Percentiles rank a stretch among this genome's conserved stretches.
Conservation (phyloP, 1,140 invertebrate species). For the Trichomalopsis sarcophagae region DNA sequence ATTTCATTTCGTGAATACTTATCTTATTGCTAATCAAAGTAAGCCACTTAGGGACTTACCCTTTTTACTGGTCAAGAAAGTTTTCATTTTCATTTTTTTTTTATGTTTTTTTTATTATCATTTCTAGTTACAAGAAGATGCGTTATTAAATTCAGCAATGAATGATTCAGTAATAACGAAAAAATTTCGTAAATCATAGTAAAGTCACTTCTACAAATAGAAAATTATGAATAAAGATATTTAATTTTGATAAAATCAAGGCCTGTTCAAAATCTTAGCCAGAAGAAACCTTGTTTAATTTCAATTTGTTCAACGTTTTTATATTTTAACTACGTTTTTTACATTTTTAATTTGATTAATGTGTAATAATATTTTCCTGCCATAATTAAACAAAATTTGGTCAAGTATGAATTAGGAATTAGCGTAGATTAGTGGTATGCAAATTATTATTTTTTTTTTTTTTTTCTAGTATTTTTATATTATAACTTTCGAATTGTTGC, state of each 20-base stretch:
- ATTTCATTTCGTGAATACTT: not conserved
- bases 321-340: not conserved
- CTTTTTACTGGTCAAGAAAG: not conserved
- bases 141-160: conserved; percentile 38
- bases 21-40: not conserved
- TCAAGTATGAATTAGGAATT: not conserved
- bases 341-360: not conserved
- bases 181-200: conserved; percentile 21
- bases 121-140: conserved; percentile 50
- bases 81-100: conserved; percentile 27
- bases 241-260: conserved; percentile 23
- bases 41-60: not conserved
- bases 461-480: not conserved
- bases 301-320: not conserved
- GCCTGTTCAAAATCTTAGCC: not conserved
- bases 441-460: not conserved
- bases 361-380: not conserved
- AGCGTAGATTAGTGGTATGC: not conserved
- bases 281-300: not conserved
- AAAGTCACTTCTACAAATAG: conserved; percentile 14
- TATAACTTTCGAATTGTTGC: conserved; percentile 8
- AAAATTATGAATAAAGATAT: conserved; percentile 14
- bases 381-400: not conserved
- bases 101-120: conserved; percentile 45
- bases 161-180: conserved; percentile 34